These are phyloP conservation scores for Enoplolaimus lenunculus DNA, from an alignment of 2,888 invertebrate species.

Conservation along the genomic window DNA sequence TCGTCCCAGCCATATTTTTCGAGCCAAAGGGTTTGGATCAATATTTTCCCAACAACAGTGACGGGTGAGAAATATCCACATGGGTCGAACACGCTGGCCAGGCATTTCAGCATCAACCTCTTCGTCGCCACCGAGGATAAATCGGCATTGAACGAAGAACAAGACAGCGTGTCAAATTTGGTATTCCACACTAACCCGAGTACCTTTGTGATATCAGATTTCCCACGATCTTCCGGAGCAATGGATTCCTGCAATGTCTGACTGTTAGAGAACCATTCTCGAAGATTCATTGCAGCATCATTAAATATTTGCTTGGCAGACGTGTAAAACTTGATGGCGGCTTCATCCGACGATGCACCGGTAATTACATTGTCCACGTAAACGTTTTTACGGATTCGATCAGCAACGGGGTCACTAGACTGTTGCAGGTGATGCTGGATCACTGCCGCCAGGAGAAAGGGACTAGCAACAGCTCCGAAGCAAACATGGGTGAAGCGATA, in stretches of 20 bases:
- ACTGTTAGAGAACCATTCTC: background rate
- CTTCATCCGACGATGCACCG: background rate
- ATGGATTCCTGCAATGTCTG: background rate
- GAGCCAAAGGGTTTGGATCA: too few species aligned
- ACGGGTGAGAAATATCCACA: constrained; percentile 8
- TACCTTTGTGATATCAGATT: background rate
- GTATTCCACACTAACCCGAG: background rate
- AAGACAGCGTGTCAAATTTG: background rate
- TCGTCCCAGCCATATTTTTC: too few species aligned
- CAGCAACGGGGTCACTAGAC: background rate
- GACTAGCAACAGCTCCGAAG: background rate
- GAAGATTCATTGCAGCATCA: background rate
- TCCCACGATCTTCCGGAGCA: background rate
- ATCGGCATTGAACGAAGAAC: background rate
- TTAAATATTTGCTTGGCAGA: background rate
- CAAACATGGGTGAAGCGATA: too few species aligned
- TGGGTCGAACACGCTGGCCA: background rate
- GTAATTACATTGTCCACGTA: background rate
- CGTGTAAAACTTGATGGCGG: background rate
- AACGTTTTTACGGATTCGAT: background rate
- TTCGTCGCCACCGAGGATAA: background rate
- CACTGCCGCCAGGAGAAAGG: too few species aligned
- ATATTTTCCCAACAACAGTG: background rate
- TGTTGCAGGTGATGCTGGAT: too few species aligned
- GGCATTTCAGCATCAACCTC: background rate